Evolutionary conservation across 1,140 invertebrate genomes (phyloP).

Genomic region (Drosophila mauritiana): DNA sequence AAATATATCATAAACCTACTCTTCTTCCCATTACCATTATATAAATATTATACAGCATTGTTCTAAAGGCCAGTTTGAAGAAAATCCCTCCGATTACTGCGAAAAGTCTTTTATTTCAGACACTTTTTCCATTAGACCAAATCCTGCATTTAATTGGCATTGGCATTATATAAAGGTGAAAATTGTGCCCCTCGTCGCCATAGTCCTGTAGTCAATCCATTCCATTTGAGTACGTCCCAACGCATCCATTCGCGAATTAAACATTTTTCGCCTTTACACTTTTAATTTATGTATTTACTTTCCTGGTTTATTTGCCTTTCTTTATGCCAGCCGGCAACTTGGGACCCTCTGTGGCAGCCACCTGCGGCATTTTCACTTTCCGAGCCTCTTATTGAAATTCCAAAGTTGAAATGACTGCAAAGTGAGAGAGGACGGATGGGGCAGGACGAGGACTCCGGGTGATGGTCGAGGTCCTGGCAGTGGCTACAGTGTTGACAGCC

Average conservation of each 20-base stretch:
- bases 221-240: slow-evolving; percentile 48
- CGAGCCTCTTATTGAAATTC: slow-evolving; percentile 70
- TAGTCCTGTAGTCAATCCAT: slow-evolving; percentile 31
- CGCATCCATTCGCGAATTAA: slow-evolving; percentile 55
- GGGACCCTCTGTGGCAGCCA: slow-evolving; percentile 44
- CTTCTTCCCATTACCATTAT: no score
- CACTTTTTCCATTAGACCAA: not conserved
- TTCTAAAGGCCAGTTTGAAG: no score
- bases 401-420: slow-evolving; percentile 75
- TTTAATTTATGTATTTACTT: slow-evolving; percentile 81
- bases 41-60: no score
- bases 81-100: no score
- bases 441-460: slow-evolving; percentile 2
- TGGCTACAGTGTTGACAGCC: slow-evolving; percentile 61
- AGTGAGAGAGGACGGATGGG: not conserved
- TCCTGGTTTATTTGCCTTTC: slow-evolving; percentile 65
- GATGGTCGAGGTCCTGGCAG: slow-evolving; percentile 40
- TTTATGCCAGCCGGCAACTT: slow-evolving; percentile 29
- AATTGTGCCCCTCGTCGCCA: not conserved
- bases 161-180: not conserved
- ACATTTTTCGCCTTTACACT: slow-evolving; percentile 70
- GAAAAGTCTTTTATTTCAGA: not conserved
- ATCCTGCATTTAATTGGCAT: not conserved
- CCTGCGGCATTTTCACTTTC: slow-evolving; percentile 64
- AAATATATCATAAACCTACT: no score